Conservation (phyloP, 2,888 invertebrate genomes). For the Pyrochroa serraticornis region DNA sequence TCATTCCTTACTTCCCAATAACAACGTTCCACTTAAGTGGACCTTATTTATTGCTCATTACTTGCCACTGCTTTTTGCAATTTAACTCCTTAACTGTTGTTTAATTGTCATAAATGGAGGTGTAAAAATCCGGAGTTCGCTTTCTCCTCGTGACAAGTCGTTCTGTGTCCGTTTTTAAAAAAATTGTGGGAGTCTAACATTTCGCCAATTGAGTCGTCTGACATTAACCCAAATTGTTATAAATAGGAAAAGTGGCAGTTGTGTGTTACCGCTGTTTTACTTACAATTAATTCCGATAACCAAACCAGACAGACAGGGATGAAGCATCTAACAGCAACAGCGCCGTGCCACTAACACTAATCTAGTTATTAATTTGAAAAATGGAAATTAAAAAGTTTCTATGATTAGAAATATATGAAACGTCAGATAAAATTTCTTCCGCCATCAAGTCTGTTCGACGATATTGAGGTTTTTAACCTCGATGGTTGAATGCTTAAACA, state of each 20-base stretch:
- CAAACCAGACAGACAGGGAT: background rate
- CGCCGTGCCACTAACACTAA: no score
- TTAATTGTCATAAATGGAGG: background rate
- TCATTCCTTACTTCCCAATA: no score
- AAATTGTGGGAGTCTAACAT: background rate
- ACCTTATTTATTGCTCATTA: no score
- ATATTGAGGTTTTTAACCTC: no score
- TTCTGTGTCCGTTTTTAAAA: background rate
- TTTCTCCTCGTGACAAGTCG: background rate
- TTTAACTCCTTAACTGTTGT: background rate
- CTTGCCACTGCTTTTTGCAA: no score
- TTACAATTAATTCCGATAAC: background rate
- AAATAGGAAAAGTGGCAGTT: conserved; percentile 1
- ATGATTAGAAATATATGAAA: no score
- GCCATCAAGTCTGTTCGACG: no score
- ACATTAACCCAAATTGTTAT: conserved; percentile 9
- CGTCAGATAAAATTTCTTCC: no score
- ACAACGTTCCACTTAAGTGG: no score
- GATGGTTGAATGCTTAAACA: no score
- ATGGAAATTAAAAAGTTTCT: background rate
- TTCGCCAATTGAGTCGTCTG: background rate
- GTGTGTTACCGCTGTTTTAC: background rate
- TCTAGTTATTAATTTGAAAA: background rate
- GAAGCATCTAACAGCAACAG: background rate
- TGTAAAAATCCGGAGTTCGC: background rate